Conservation (phyloP, 2,113 vertebrate genomes). For the Rynchops niger region DNA sequence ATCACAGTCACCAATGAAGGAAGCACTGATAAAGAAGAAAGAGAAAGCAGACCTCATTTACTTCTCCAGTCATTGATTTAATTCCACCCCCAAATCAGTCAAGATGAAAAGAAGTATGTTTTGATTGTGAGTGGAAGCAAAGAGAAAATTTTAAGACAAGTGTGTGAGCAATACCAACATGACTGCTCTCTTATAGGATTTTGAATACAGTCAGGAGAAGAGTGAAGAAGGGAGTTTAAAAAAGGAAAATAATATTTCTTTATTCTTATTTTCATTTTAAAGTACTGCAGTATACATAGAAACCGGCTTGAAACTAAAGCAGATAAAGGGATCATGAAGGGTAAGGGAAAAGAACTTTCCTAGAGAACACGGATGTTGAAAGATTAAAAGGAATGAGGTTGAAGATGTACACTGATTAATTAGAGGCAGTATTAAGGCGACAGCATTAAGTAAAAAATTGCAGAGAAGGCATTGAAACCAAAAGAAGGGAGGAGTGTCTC, state of each 20-base stretch:
- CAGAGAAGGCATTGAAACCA: background rate
- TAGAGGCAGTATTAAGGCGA: background rate
- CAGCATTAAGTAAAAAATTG: background rate
- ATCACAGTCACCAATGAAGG: background rate
- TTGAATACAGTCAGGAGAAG: background rate
- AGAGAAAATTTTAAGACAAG: background rate
- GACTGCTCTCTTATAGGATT: background rate
- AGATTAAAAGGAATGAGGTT: background rate
- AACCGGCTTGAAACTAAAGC: background rate
- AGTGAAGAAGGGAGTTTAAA: background rate
- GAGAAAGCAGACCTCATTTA: background rate
- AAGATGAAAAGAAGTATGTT: background rate
- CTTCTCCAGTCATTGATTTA: background rate
- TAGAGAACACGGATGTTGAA: background rate
- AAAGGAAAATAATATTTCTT: background rate
- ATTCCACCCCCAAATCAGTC: background rate
- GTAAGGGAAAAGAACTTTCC: background rate
- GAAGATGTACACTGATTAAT: background rate
- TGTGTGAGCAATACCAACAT: background rate
- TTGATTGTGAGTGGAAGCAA: background rate
- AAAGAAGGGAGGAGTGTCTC: background rate
- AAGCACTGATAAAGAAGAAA: background rate
- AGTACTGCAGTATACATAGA: background rate
- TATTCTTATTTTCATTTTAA: background rate
- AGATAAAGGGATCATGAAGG: background rate